These are phyloP conservation scores for Hydractinia symbiolongicarpus DNA, from an alignment of 30 jellyfish, hydroid and myxozoan genomes.

Conservation along the genomic window DNA sequence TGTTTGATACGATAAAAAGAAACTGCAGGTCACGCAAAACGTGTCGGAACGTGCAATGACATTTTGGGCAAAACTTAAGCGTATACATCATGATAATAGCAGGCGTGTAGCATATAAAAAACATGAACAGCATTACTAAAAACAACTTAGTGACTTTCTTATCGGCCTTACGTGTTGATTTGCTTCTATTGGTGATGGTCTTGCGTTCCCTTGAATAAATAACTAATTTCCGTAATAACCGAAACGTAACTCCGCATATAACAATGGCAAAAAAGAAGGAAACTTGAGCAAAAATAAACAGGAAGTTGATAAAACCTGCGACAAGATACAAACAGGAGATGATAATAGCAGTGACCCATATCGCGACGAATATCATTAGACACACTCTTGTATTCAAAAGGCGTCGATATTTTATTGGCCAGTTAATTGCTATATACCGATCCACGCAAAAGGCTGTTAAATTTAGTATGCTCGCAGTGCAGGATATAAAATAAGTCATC, in stretches of 20 bases:
- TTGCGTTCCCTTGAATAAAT: constrained; percentile 29
- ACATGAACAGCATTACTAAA: constrained; percentile 43
- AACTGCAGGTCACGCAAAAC: constrained; percentile 80
- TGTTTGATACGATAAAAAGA: constrained; percentile 62
- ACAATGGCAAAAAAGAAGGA: constrained; percentile 56
- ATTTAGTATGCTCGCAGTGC: constrained; percentile 79
- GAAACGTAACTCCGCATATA: constrained; percentile 46
- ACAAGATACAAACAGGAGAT: constrained; percentile 58
- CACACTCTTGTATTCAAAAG: constrained; percentile 31
- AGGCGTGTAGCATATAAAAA: constrained; percentile 66
- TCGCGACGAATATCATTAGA: constrained; percentile 30
- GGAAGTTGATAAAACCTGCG: constrained; percentile 50
- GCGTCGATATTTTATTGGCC: constrained; percentile 47
- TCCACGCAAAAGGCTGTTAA: constrained; percentile 80
- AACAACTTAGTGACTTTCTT: constrained; percentile 52
- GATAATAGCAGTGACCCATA: constrained; percentile 63
- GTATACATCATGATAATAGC: constrained; percentile 69
- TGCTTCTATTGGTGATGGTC: constrained; percentile 14
- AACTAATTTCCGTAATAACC: constrained; percentile 9
- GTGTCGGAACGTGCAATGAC: constrained; percentile 79
- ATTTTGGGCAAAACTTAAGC: constrained; percentile 60
- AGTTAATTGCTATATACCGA: constrained; percentile 53
- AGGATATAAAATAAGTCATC: constrained; percentile 64
- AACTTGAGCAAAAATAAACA: constrained; percentile 54
- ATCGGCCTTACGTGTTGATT: constrained; percentile 36